These are phyloP conservation scores for Acromyrmex echinatior DNA, from an alignment of 1,140 invertebrate species.

Conservation along the genomic window DNA sequence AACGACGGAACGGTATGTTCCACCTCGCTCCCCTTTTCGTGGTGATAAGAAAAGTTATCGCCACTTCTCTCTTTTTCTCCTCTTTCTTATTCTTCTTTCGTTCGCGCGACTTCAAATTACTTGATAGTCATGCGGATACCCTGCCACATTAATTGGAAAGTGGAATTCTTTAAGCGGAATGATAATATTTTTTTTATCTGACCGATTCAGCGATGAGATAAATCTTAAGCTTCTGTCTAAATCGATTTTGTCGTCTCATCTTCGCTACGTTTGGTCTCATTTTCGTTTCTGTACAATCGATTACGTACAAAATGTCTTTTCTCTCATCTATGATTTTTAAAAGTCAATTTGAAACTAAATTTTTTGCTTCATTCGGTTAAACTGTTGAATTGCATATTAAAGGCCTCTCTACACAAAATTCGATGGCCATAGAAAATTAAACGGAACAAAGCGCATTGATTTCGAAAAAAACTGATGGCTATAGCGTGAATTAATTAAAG, in stretches of 20 bases:
- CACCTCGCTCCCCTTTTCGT: conserved; percentile 1
- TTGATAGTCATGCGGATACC: neutral
- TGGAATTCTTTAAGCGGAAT: neutral
- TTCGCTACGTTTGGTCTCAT: neutral
- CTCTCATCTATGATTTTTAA: neutral
- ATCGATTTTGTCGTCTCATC: neutral
- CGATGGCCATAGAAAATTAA: neutral
- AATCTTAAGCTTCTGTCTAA: conserved; percentile 6
- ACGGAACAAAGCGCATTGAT: neutral
- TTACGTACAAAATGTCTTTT: neutral
- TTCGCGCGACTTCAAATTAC: neutral
- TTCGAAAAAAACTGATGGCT: neutral
- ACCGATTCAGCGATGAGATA: neutral
- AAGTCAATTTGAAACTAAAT: neutral
- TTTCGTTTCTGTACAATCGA: neutral
- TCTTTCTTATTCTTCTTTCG: neutral
- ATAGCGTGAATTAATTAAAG: neutral
- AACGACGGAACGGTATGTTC: neutral
- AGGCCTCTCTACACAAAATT: neutral
- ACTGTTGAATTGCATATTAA: neutral
- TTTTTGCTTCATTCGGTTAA: neutral
- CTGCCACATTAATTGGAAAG: neutral
- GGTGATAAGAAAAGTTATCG: conserved; percentile 39
- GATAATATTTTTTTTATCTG: neutral
- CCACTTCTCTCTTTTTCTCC: neutral